phyloP scores from a whole-genome alignment of 2,113 vertebrate species.

The Vulpes lagopus region DNA sequence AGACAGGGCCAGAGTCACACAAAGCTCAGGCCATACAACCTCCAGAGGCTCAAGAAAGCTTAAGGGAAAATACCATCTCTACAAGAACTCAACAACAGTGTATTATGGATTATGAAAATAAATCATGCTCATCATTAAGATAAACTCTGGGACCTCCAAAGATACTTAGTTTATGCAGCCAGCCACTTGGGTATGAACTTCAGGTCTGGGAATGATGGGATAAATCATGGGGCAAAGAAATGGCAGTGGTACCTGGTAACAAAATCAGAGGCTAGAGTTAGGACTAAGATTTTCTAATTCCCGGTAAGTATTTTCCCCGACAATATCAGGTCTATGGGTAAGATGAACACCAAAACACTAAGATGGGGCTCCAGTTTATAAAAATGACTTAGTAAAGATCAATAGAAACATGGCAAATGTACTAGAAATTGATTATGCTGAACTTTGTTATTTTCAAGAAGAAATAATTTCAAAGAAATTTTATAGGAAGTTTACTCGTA shows the following conservation, averaged over 20 bases:
- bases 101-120: neutral
- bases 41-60: neutral
- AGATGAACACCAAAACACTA: constrained; percentile 51
- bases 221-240: neutral
- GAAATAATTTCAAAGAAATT: constrained; percentile 57
- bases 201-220: neutral
- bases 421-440: constrained; percentile 41
- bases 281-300: constrained; percentile 29
- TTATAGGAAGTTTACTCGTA: neutral
- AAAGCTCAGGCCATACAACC: neutral
- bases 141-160: neutral
- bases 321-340: neutral
- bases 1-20: neutral
- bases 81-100: neutral
- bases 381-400: constrained; percentile 36
- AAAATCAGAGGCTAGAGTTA: constrained; percentile 3
- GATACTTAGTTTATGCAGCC: neutral
- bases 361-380: neutral
- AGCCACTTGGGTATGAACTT: neutral
- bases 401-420: neutral
- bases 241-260: neutral
- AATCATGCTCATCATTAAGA: constrained; percentile 8
- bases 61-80: neutral
- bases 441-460: constrained; percentile 51
- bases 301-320: neutral